A percentile compares a stretch with the other conserved stretches of the same genome.
These are phyloP conservation scores for Argyrosomus japonicus DNA, from an alignment of 2,113 vertebrate species.

Conservation along the genomic window DNA sequence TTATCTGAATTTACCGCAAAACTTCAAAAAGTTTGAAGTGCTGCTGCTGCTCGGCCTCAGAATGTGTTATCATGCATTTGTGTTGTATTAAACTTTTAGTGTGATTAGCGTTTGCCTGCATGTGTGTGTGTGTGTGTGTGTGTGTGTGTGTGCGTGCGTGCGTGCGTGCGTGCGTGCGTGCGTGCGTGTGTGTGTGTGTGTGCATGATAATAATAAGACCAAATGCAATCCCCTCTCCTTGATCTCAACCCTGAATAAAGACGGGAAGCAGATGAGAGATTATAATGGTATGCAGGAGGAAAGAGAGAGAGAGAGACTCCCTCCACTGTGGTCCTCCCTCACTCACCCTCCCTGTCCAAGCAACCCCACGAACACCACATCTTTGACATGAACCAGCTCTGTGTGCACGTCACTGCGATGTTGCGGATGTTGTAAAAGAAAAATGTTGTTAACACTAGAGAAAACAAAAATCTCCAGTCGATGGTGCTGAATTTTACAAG, in stretches of 20 bases:
- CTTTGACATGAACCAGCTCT: constrained; percentile 58
- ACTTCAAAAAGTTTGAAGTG: neutral
- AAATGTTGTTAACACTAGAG: neutral
- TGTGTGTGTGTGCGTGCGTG: constrained; percentile 10
- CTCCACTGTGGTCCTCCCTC: constrained; percentile 23
- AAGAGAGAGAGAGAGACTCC: constrained; percentile 60
- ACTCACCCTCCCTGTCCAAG: constrained; percentile 19
- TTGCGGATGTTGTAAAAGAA: neutral
- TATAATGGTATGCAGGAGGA: constrained; percentile 61
- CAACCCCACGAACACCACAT: neutral
- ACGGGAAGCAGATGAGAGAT: constrained; percentile 58
- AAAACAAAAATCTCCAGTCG: neutral
- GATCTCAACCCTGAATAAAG: constrained; percentile 61
- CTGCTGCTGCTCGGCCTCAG: too few relatives aligned
- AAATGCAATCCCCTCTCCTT: constrained; percentile 56
- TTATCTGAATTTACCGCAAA: neutral
- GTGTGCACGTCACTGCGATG: neutral
- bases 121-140: constrained; percentile 13
- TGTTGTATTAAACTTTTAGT: neutral
- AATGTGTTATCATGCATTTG: neutral
- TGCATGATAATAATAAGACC: constrained; percentile 15
- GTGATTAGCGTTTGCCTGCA: neutral
- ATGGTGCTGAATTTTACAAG: neutral
- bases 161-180: constrained; percentile 20
- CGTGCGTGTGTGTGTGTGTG: constrained; percentile 18